phyloP scores from a whole-genome alignment of 2,797 vertebrate species.

The Vultur gryphus region DNA sequence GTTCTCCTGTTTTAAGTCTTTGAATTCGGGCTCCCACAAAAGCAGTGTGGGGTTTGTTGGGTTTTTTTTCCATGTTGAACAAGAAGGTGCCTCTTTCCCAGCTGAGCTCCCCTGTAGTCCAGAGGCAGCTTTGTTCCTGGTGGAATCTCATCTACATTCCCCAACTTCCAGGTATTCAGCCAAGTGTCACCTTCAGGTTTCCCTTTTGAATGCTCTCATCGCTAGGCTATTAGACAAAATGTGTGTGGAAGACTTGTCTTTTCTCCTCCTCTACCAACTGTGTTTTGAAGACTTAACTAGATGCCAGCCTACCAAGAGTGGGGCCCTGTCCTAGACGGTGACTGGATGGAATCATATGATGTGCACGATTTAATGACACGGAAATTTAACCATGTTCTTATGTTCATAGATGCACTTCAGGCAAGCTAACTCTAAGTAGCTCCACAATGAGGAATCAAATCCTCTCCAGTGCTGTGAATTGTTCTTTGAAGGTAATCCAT shows the following conservation, averaged over 20 bases:
- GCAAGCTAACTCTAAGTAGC: not conserved
- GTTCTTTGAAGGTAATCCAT: not conserved
- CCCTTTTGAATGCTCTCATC: not conserved
- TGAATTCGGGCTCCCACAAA: not conserved
- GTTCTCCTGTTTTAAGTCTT: not conserved
- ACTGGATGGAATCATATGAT: not conserved
- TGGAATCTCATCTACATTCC: not conserved
- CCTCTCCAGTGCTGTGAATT: not conserved
- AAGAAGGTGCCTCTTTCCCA: not conserved
- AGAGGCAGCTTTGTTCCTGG: not conserved
- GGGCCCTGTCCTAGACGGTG: not conserved
- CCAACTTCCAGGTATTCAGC: not conserved
- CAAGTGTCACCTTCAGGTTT: not conserved
- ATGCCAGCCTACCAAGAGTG: not conserved
- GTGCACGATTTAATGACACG: not conserved
- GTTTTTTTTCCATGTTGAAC: not conserved
- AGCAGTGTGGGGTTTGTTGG: not conserved
- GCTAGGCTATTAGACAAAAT: not conserved
- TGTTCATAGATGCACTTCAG: not conserved
- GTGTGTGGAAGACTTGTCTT: not conserved
- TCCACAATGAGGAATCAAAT: not conserved
- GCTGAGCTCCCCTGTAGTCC: not conserved
- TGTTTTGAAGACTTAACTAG: not conserved
- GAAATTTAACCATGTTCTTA: not conserved
- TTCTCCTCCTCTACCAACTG: not conserved